Evolutionary conservation across 92 coral and sea anemone species (phyloP).

Genomic region (Actinernus sp.): DNA sequence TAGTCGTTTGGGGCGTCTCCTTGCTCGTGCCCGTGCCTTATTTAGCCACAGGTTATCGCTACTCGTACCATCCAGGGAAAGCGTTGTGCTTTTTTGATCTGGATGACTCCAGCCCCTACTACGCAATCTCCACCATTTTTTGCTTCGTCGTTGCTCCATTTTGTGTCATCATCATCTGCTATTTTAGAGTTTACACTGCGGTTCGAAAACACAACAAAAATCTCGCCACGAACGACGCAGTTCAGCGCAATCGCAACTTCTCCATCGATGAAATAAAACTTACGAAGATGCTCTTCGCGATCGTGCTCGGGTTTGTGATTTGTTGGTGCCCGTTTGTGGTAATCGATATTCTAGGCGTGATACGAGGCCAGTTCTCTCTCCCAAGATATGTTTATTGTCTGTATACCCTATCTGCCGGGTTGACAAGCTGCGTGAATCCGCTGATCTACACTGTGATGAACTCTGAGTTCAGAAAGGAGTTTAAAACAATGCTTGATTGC

Average conservation of each 20-base stretch:
- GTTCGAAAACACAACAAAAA: conserved; percentile 42
- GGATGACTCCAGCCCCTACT: conserved; percentile 13
- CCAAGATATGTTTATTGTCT: conserved; percentile 16
- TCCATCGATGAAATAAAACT: conserved; percentile 32
- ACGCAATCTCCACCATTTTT: conserved; percentile 7
- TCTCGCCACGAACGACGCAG: neutral
- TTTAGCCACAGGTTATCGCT: conserved; percentile 24
- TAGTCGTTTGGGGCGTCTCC: conserved; percentile 23
- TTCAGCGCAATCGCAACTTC: neutral
- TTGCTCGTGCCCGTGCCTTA: conserved; percentile 26
- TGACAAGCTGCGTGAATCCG: conserved; percentile 50
- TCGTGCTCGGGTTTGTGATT: conserved; percentile 37
- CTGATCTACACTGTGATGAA: conserved; percentile 55
- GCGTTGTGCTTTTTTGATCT: conserved; percentile 42
- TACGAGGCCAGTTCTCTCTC: conserved; percentile 31
- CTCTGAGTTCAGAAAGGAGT: conserved; percentile 34
- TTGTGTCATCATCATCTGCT: conserved; percentile 32
- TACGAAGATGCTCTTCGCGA: conserved; percentile 39
- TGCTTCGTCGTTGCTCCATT: conserved; percentile 29
- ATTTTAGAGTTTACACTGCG: conserved; percentile 38
- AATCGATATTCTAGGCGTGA: conserved; percentile 22
- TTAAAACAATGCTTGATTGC: conserved; percentile 37
- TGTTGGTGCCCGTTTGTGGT: conserved; percentile 57
- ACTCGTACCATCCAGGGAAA: conserved; percentile 47
- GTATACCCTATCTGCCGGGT: conserved; percentile 18